Conservation (phyloP, 2,888 invertebrate species). For the Alitta virens region DNA sequence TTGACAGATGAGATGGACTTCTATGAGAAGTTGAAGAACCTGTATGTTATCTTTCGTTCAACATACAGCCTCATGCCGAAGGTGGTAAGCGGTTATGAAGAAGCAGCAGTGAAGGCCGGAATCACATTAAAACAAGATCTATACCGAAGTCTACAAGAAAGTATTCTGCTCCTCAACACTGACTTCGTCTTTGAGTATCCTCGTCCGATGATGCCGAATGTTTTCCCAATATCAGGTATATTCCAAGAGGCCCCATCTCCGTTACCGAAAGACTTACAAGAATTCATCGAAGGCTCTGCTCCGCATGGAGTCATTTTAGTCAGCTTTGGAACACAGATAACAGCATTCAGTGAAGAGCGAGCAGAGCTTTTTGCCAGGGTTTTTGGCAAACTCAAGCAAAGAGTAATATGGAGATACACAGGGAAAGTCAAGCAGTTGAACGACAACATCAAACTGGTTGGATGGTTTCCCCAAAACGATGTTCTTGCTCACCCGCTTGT, state of each 20-base stretch:
- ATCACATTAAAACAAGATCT: neutral
- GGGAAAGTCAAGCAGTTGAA: neutral
- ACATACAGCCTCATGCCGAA: neutral
- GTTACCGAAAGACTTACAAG: neutral
- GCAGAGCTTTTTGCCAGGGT: neutral
- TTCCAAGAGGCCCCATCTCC: neutral
- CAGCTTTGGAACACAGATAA: neutral
- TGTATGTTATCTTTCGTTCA: neutral
- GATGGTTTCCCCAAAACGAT: neutral
- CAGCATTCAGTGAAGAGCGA: neutral
- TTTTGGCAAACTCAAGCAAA: neutral
- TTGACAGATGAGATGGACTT: neutral
- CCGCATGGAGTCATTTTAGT: neutral
- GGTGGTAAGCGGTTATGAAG: neutral
- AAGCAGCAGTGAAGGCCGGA: neutral
- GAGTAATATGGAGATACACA: neutral
- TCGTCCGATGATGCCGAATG: neutral
- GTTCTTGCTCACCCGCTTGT: neutral
- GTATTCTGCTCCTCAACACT: neutral
- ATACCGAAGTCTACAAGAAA: neutral
- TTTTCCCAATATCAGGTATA: neutral
- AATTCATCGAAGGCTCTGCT: neutral
- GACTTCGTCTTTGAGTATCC: neutral
- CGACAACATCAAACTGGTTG: neutral
- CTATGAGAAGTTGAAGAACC: neutral